A percentile compares a stretch with the other conserved stretches of the same genome.
phyloP scores from a whole-genome alignment of 2,797 vertebrate genomes.

The Smutsia gigantea region DNA sequence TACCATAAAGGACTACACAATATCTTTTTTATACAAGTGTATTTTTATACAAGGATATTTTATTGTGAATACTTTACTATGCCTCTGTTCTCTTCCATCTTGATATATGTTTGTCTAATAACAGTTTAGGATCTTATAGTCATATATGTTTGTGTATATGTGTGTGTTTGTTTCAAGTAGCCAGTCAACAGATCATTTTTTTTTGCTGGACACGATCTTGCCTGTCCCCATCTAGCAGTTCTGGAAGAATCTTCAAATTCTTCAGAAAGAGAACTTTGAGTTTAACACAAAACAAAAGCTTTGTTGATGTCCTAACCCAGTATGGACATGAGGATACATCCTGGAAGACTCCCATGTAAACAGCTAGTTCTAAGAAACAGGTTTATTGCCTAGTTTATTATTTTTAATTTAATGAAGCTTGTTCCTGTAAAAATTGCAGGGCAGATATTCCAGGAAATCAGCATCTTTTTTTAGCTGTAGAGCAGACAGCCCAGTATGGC shows the following conservation, averaged over 20 bases:
- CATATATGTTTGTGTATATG: not conserved
- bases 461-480: constrained; percentile 70
- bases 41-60: not conserved
- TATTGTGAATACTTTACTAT: constrained; percentile 21
- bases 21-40: constrained; percentile 15
- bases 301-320: not conserved
- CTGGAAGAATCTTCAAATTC: not conserved
- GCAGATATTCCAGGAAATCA: constrained; percentile 77
- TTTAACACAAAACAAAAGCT: constrained; percentile 15
- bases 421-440: constrained; percentile 77
- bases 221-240: not conserved
- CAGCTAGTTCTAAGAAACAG: constrained; percentile 65
- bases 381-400: constrained; percentile 63
- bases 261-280: not conserved
- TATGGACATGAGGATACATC: not conserved
- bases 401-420: constrained; percentile 77
- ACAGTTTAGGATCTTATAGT: not conserved
- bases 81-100: constrained; percentile 23
- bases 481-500: constrained; percentile 61
- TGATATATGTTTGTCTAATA: not conserved
- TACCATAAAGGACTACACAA: not conserved
- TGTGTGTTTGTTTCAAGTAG: not conserved
- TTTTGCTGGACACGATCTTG: not conserved
- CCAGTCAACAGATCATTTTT: not conserved
- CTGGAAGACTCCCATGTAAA: constrained; percentile 1